Percentiles rank a stretch among this genome's conserved stretches.
Evolutionary conservation across 2,797 vertebrate species (phyloP).

Genomic region (Thaleichthys pacificus): DNA sequence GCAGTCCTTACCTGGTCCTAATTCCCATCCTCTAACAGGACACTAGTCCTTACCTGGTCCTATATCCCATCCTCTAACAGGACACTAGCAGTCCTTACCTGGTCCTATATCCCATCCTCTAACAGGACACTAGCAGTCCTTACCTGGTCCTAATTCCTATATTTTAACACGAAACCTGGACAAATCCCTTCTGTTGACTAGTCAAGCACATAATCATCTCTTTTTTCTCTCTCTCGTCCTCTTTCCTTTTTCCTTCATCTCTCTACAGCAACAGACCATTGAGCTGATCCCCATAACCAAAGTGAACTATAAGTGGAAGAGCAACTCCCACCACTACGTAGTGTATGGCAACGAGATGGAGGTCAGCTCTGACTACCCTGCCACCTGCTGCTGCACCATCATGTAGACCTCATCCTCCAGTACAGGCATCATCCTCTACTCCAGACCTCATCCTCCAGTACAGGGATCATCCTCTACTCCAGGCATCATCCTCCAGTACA

Average conservation of each 20-base stretch:
- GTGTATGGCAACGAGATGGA: slow-evolving; percentile 75
- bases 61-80: background rate
- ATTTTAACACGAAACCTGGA: background rate
- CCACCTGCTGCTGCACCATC: slow-evolving; percentile 75
- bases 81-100: too few species aligned
- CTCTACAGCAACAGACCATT: slow-evolving; percentile 74
- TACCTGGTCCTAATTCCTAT: background rate
- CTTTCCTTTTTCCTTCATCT: slow-evolving; percentile 1
- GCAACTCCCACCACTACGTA: slow-evolving; percentile 57
- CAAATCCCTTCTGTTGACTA: too few species aligned
- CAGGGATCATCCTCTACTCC: too few species aligned
- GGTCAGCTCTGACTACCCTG: slow-evolving; percentile 71
- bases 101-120: too few species aligned
- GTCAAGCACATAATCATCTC: too few species aligned
- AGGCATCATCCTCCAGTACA: too few species aligned
- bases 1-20: too few species aligned
- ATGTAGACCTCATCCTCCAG: slow-evolving; percentile 45
- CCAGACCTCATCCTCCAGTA: too few species aligned
- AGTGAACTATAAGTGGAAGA: slow-evolving; percentile 78
- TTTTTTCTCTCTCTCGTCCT: background rate
- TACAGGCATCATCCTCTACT: too few species aligned
- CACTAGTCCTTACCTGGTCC: background rate
- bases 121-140: too few species aligned
- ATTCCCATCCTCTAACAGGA: too few species aligned
- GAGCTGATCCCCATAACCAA: slow-evolving; percentile 79